Conservation (phyloP, 2,113 vertebrate genomes). For the Genyomyrus donnyi region DNA sequence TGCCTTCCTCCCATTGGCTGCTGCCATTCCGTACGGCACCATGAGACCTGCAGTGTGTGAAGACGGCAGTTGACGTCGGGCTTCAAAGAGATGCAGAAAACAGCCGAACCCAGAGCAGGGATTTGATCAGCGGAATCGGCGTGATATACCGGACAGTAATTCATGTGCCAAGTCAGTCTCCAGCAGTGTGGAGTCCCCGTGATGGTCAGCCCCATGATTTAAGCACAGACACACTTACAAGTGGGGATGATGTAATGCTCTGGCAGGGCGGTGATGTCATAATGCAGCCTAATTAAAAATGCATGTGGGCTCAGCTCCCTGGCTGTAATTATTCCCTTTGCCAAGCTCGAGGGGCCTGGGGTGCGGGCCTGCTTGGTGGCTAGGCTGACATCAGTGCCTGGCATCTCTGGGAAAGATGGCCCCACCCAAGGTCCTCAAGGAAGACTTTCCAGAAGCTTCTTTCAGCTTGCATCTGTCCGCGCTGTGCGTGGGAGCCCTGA, state of each 20-base stretch:
- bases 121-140: neutral
- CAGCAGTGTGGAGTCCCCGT: neutral
- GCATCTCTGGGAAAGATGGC: neutral
- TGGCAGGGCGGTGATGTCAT: neutral
- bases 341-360: neutral
- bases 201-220: neutral
- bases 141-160: neutral
- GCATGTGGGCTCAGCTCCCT: neutral
- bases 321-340: neutral
- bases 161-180: neutral
- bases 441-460: neutral
- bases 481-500: neutral
- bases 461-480: neutral
- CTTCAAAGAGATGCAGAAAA: neutral
- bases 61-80: neutral
- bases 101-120: neutral
- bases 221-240: neutral
- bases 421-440: neutral
- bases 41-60: neutral
- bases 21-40: neutral
- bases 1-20: neutral
- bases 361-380: neutral
- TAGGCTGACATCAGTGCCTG: neutral
- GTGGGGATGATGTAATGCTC: neutral
- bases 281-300: neutral